Evolutionary conservation across 64 coral and sea anemone genomes (phyloP), one percentile per base, ranked within the genome.

Genomic region (Montipora sp.): DNA sequence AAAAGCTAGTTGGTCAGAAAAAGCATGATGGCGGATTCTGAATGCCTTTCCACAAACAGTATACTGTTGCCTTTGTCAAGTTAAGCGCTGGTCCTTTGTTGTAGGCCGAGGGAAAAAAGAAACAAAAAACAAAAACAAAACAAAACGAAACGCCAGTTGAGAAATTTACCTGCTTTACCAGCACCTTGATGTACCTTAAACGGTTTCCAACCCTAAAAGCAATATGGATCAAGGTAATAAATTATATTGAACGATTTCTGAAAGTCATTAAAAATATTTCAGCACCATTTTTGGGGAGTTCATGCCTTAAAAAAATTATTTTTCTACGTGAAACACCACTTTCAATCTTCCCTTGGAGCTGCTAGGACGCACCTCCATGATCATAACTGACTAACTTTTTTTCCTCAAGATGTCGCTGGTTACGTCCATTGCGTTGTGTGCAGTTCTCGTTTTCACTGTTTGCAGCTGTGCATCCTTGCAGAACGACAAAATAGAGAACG

Each of bases 191-290:
- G 36, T 36, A 36, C 36, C 36, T 36, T 36, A 36, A 36, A 36
- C 36, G 36, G 36, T 36, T 36, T 36, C 36, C 36, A 36, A 36
- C 6, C 53, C 53, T 57, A 0, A 57, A 6, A 11, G 6, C 75
- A 78, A 19, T 78, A 50, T 19, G 75, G 12, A 14, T 9, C 5
- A 14, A 19, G 18, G 19, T 16, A 48, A 78, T 49, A 8, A 49
- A 78, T 50, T 18, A 78, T 78, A 49, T 10, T 63, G 3, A 7
- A 7, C 1, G 15, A 16, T 4, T 45, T 13, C 16, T 16, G 49
- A 15, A 78, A 78, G 6, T 82, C 53, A 82, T 82, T 61, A 82
- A 14, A 63, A 21, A 44, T 82, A 82, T 61, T 82, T 20, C 51
- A 61, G 3, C 13, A 9, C 57, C 24, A 44, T 13, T 81, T 60